Base-by-base conservation (phyloP, 2,888 invertebrate species). In the Troides helena region DNA sequence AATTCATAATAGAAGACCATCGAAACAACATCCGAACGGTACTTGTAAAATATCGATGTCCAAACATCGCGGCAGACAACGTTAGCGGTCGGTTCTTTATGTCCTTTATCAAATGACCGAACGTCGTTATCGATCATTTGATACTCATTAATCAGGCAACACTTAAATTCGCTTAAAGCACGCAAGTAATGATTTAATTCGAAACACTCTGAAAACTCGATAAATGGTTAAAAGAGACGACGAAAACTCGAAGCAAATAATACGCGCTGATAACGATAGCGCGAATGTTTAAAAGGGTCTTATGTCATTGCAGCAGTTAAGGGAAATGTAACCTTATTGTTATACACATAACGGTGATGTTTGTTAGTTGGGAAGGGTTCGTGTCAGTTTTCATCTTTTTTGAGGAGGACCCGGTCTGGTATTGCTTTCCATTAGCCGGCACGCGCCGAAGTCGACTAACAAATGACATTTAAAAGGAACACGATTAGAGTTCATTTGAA, bases 1-100 rank as follows among this genome's bases (percentile, higher is more conserved):
- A 90, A 90, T 89, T 86, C 86, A 86, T 90, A 90, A 89, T 89
- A 90, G 89, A 88, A 88, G 88, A 88, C 86, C 87, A 90, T 90
- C 89, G 87, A 88, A 84, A 85, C 85, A 79, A 76, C 76, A 78
- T 78, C 78, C 73, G 71, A 78, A 75, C 77, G 78, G 77, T 80
- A 80, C 77, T 80, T 76, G 74, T 81, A 79, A 80, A 80, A 79
- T 77, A 78, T 78, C 73, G 72, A 75, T 74, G 71, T 76, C 72
- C 71, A 69, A 72, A 70, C 63, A 67, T 67, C 58, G 50, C 18
- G 58, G n/a, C 25, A 46, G 60, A 69, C 25, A 62, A 23, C 59
- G 53, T n/a, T 39, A 53, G 58, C 5, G 56, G 57, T 46, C 25
- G 58, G 25, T 62, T 50, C 58, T 36, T 50, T 12, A 62, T 53